These are phyloP conservation scores for Branchipolynoe longqiensis DNA, from an alignment of 2,888 invertebrate genomes.

Conservation along the genomic window DNA sequence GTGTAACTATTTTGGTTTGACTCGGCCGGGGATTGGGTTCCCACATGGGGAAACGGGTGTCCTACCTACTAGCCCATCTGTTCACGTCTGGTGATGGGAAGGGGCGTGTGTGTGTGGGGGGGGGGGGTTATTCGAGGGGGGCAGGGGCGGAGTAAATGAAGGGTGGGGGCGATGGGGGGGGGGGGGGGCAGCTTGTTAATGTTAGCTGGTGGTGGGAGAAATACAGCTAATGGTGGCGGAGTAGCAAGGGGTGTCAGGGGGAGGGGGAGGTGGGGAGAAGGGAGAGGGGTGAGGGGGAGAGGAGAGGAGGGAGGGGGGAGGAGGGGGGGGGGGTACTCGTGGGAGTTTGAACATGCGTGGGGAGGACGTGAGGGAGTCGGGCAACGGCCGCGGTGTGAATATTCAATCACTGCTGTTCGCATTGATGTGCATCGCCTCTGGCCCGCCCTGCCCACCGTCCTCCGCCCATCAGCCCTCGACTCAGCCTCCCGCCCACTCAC, in stretches of 20 bases:
- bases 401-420: conserved; percentile 35
- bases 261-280: neutral
- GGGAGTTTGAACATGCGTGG: no score
- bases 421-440: neutral
- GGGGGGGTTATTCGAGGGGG: no score
- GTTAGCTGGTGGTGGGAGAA: no score
- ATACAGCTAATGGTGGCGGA: no score
- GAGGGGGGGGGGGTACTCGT: neutral
- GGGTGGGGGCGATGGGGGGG: no score
- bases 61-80: no score
- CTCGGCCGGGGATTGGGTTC: no score
- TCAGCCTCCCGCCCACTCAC: neutral
- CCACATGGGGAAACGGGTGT: no score
- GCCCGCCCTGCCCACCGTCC: neutral
- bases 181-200: no score
- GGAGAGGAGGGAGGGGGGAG: neutral
- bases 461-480: neutral
- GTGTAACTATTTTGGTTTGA: no score
- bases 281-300: conserved; percentile 6
- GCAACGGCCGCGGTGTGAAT: conserved; percentile 31
- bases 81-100: neutral
- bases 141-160: no score
- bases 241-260: neutral
- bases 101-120: no score
- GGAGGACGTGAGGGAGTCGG: neutral